phyloP scores from a whole-genome alignment of 2,888 invertebrate species.

The Idaea dimidiata region DNA sequence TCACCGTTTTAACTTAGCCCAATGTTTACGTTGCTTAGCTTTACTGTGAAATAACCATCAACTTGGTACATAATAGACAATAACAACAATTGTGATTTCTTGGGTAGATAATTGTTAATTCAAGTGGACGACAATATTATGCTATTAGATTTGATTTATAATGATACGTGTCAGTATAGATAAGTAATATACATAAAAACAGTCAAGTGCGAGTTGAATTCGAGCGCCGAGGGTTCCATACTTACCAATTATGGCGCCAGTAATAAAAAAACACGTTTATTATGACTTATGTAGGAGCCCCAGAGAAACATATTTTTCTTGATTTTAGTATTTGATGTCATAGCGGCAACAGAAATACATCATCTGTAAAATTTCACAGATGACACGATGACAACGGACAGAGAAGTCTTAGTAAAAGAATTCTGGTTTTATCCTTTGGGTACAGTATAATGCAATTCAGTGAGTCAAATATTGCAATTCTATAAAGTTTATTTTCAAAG shows the following conservation, averaged over 20 bases:
- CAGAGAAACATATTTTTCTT: no score
- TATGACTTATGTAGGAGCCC: no score
- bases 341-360: no score
- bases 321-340: neutral
- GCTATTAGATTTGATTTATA: neutral
- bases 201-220: neutral
- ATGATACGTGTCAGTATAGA: neutral
- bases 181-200: neutral
- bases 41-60: slow-evolving; percentile 38
- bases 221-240: no score
- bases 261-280: no score
- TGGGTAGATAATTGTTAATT: slow-evolving; percentile 9
- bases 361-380: no score
- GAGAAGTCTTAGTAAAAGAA: no score
- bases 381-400: no score
- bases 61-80: slow-evolving; percentile 35
- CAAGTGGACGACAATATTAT: slow-evolving; percentile 12
- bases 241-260: no score
- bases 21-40: slow-evolving; percentile 49
- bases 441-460: no score
- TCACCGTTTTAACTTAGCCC: slow-evolving; percentile 56
- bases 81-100: slow-evolving; percentile 13
- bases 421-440: no score
- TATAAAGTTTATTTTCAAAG: slow-evolving; percentile 19
- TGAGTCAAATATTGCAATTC: neutral